Conservation (phyloP, 2,113 vertebrate species). For the Silurus asotus region DNA sequence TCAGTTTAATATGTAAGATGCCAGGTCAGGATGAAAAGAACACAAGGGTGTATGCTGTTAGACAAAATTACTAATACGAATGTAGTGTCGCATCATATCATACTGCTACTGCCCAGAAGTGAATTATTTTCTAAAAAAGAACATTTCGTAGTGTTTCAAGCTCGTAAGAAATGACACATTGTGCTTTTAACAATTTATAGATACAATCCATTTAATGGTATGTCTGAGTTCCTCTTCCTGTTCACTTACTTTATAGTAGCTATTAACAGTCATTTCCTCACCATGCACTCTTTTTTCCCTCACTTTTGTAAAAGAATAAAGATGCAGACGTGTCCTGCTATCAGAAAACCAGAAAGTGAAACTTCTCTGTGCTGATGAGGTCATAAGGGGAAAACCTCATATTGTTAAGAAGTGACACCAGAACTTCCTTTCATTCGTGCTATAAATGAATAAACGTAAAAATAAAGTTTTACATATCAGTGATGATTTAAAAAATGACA, state of each 20-base stretch:
- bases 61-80: not conserved
- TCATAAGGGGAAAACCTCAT: not conserved
- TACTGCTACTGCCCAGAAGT: not conserved
- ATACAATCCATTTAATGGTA: not conserved
- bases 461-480: not conserved
- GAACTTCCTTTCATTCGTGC: not conserved
- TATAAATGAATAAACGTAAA: not conserved
- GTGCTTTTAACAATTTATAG: not conserved
- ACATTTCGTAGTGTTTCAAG: not conserved
- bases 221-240: not conserved
- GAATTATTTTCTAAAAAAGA: not conserved
- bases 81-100: not conserved
- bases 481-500: not conserved
- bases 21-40: not conserved
- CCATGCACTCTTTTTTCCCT: not conserved
- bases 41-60: not conserved
- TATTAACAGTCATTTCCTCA: not conserved
- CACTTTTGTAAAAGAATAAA: constrained; percentile 1
- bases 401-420: not conserved
- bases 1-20: not conserved
- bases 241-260: not conserved
- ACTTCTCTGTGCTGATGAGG: not conserved
- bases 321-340: not conserved
- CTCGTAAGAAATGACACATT: not conserved
- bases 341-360: not conserved